Conservation (phyloP, 92 coral and sea anemone genomes). For the Epizoanthus stellaris region DNA sequence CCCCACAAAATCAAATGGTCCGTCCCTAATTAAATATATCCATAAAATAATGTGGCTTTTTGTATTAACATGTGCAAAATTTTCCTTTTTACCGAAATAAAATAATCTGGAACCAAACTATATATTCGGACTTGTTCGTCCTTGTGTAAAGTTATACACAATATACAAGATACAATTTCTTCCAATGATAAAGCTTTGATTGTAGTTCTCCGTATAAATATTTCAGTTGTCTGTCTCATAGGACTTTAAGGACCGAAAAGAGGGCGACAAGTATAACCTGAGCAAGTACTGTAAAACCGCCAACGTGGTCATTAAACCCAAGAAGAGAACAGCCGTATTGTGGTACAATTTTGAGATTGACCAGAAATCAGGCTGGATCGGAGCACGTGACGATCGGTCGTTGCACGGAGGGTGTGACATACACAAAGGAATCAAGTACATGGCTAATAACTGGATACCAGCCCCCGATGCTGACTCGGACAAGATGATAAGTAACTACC, state of each 20-base stretch:
- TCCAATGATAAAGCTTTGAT: background rate
- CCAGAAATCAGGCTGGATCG: slow-evolving; percentile 60
- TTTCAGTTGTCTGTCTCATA: background rate
- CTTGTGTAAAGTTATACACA: too few relatives aligned
- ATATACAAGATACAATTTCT: background rate
- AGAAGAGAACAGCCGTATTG: slow-evolving; percentile 56
- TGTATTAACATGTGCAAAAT: too few relatives aligned
- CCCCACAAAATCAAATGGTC: too few relatives aligned
- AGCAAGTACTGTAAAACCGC: slow-evolving; percentile 63
- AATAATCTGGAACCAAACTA: too few relatives aligned
- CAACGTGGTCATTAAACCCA: slow-evolving; percentile 56
- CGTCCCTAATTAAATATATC: too few relatives aligned
- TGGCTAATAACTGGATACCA: slow-evolving; percentile 65
- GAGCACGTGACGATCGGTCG: slow-evolving; percentile 50
- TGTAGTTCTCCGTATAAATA: background rate
- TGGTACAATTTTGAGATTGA: slow-evolving; percentile 63
- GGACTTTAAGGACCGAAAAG: slow-evolving; percentile 51
- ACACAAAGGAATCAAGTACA: slow-evolving; percentile 50
- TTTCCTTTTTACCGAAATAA: too few relatives aligned
- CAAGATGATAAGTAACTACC: slow-evolving; percentile 4
- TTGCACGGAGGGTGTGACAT: slow-evolving; percentile 68
- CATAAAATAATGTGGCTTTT: too few relatives aligned
- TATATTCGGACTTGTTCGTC: background rate
- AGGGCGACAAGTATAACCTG: slow-evolving; percentile 58
- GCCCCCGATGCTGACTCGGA: slow-evolving; percentile 43